Evolutionary conservation across 2,888 invertebrate species (phyloP), one percentile per base, ranked within the genome.

Genomic region (Himalopsyche anomala): DNA sequence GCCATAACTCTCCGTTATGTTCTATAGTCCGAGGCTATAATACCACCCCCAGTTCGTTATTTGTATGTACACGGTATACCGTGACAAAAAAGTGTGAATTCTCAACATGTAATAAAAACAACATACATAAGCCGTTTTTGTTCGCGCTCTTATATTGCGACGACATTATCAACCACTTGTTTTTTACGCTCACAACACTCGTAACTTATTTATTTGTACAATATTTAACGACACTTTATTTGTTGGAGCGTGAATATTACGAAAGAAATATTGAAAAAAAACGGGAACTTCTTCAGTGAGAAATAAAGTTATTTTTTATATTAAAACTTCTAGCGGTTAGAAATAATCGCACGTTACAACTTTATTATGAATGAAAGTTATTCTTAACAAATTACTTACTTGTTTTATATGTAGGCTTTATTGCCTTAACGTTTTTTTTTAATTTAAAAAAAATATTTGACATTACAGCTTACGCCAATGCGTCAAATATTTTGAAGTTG

Each of bases 81-180:
- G 28, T 62, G 62, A 28, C 62, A 62, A 62, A 62, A 62, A 62
- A 62, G 62, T 62, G 62, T 62, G 62, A 62, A 62, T 62, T 62
- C 62, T 62, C 62, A 28, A 19, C 62, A 62, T 62, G 62, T 19
- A 19, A 62, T 62, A 62, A 62, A 62, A 62, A 62, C 28, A 62
- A 62, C 19, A 19, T 62, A 51, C 51, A 51, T 51, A 62, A 62
- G 62, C 62, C 62, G 19, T 19, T 62, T 62, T 62, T 62, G 19
- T 62, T n/a, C 19, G 19, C 28, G 62, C n/a, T 6, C 62, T 19
- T 62, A 62, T 19, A 19, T 62, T 62, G 62, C 19, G 62, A 19
- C 62, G 62, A 62, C 28, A 62, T 62, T 62, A 62, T 62, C 62
- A 62, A 28, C 62, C 62, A 62, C 62, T 62, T 62, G 62, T 62